Evolutionary conservation across 2,888 invertebrate species (phyloP), one percentile per base, ranked within the genome.

Genomic region (Meteorus colon): DNA sequence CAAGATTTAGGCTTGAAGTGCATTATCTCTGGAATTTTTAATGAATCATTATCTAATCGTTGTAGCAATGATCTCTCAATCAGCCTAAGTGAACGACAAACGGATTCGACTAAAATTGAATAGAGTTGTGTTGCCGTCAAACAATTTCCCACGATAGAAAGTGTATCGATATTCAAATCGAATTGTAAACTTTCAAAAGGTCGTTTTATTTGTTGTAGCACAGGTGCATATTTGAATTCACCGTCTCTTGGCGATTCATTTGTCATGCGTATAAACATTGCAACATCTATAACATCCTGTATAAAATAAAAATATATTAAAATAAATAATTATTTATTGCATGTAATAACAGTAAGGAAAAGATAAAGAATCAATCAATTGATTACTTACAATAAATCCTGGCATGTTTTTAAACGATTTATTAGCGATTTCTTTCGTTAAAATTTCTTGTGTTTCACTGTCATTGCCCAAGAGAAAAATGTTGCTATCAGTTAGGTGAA

Each of bases 1-100:
- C 95, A 92, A 79, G 93, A 92, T 78, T 90, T 87, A 14, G 95
- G 94, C 80, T 93, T 92, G 87, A 95, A 97, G 88, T 97, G 97
- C 87, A 93, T 93, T 63, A 94, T 92, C 88, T 93, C 92, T 19
- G 95, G 94, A 72, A 93, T 88, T 79, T 91, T 90, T n/a, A 93
- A 82, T 5, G 90, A 90, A 14, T 91, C 90, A 31, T 91, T 90
- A 80, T 91, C 90, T 62, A 94, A 87, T 85, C 93, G 92, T 81
- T 92, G 92, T 34, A 92, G 87, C 66, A 95, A 89, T 34, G 92
- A 92, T 83, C 91, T 91, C 86, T 95, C 94, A 79, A 94, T 91
- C 70, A 94, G 90, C 79, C 92, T 91, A 66, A 96, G 90, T 74
- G 94, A 93, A 55, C 94, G 92, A 83, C 94, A 94, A 37, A 95